These are phyloP conservation scores for Speoplatyrhinus poulsoni DNA, from an alignment of 2,113 vertebrate genomes.

Conservation along the genomic window DNA sequence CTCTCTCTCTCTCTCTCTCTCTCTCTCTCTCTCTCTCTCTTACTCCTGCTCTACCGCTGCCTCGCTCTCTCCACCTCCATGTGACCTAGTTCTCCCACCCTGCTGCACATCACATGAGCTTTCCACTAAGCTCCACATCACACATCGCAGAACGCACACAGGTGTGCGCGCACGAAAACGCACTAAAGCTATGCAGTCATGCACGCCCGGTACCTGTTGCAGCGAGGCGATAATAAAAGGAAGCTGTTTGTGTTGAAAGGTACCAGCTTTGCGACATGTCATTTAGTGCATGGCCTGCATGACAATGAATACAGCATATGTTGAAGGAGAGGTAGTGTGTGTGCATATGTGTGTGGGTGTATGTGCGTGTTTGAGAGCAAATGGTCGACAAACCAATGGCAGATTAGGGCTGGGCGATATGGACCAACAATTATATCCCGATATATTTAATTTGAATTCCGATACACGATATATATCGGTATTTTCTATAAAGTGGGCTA, in stretches of 20 bases:
- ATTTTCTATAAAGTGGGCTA: too few relatives aligned
- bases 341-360: constrained; percentile 3
- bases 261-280: constrained; percentile 29
- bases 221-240: constrained; percentile 42
- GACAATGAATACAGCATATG: too few relatives aligned
- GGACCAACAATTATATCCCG: too few relatives aligned
- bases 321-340: not conserved
- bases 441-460: too few relatives aligned
- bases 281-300: not conserved
- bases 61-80: constrained; percentile 31
- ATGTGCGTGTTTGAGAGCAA: constrained; percentile 1
- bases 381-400: constrained; percentile 3
- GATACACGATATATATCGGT: too few relatives aligned
- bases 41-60: constrained; percentile 14
- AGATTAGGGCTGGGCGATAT: not conserved
- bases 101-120: constrained; percentile 58
- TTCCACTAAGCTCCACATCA: constrained; percentile 59
- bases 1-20: constrained; percentile 16
- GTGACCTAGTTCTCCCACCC: constrained; percentile 69
- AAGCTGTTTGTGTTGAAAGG: constrained; percentile 39
- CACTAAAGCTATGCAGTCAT: constrained; percentile 26
- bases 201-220: constrained; percentile 36
- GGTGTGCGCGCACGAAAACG: constrained; percentile 17
- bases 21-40: constrained; percentile 21
- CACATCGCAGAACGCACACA: constrained; percentile 41